These are phyloP conservation scores for Glossosoma conforme DNA, from an alignment of 1,140 invertebrate species.

Conservation along the genomic window DNA sequence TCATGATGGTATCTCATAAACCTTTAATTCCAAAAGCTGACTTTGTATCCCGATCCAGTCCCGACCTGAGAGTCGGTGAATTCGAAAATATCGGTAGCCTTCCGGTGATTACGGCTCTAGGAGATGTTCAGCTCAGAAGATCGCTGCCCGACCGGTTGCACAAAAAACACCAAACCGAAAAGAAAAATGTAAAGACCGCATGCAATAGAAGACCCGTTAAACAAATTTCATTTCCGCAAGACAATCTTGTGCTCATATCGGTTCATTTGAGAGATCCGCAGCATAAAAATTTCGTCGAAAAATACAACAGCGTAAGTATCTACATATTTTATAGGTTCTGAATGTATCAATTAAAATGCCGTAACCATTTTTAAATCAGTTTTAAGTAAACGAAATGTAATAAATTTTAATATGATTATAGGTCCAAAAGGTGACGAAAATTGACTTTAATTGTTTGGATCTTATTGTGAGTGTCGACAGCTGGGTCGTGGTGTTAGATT, in stretches of 20 bases:
- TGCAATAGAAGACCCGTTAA: constrained; percentile 9
- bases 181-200: neutral
- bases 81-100: constrained; percentile 3
- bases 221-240: constrained; percentile 38
- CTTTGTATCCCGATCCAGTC: constrained; percentile 78
- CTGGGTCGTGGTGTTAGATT: constrained; percentile 91
- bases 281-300: constrained; percentile 38
- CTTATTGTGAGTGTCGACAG: constrained; percentile 86
- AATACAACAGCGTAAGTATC: constrained; percentile 36
- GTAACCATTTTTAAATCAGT: neutral
- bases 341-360: neutral
- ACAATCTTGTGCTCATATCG: constrained; percentile 54
- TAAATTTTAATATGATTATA: constrained; percentile 25
- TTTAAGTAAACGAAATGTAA: neutral
- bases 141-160: constrained; percentile 69
- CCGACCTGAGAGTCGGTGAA: constrained; percentile 54
- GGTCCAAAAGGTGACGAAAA: constrained; percentile 48
- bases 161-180: constrained; percentile 38
- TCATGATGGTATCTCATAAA: constrained; percentile 70
- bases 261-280: constrained; percentile 46
- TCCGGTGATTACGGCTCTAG: constrained; percentile 10
- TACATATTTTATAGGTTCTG: neutral
- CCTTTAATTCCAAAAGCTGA: constrained; percentile 43
- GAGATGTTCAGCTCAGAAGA: constrained; percentile 34
- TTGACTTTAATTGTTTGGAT: constrained; percentile 90